Conservation (phyloP, 1,140 invertebrate species). For the Cheumatopsyche charites region DNA sequence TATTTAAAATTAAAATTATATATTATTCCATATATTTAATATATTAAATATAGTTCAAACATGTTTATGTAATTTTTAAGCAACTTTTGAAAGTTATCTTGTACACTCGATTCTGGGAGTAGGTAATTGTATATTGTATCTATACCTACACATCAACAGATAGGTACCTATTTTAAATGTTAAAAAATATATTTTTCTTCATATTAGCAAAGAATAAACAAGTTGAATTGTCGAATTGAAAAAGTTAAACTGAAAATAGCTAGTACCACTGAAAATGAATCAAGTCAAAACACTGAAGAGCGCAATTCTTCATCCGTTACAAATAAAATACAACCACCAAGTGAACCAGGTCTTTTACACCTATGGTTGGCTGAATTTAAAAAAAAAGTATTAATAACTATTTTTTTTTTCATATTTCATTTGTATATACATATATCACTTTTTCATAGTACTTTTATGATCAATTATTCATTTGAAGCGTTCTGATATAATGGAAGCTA, state of each 20-base stretch:
- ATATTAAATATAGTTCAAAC: no score
- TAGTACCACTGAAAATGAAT: constrained; percentile 68
- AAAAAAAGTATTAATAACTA: constrained; percentile 61
- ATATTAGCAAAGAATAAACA: constrained; percentile 72
- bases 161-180: no score
- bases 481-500: constrained; percentile 51
- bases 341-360: constrained; percentile 70
- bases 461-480: constrained; percentile 49
- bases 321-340: constrained; percentile 61
- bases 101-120: no score
- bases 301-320: constrained; percentile 55
- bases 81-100: no score
- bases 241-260: constrained; percentile 79
- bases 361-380: constrained; percentile 73
- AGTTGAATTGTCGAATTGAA: constrained; percentile 77
- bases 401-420: neutral
- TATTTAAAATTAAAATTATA: no score
- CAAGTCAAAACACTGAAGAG: constrained; percentile 61
- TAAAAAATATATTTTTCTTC: no score
- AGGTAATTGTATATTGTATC: no score
- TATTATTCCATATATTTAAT: no score
- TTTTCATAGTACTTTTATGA: neutral
- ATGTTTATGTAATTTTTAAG: no score
- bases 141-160: no score
- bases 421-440: neutral